phyloP scores from a whole-genome alignment of 2,797 vertebrate genomes.

The Uromys caudimaculatus region DNA sequence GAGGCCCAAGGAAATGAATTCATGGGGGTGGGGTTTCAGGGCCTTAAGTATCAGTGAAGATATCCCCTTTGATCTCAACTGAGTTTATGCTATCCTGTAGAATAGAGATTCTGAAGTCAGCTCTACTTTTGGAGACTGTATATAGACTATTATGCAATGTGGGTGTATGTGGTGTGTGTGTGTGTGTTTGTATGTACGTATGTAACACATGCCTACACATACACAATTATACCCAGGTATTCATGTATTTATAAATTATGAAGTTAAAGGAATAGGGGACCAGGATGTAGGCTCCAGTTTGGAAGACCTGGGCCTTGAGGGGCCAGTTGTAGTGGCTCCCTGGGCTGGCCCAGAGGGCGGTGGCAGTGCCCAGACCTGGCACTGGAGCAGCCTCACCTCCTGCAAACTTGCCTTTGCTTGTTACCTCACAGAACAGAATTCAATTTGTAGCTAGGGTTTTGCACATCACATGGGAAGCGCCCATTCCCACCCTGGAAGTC shows the following conservation, averaged over 20 bases:
- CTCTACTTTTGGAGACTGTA: background rate
- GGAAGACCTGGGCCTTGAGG: background rate
- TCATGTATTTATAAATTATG: background rate
- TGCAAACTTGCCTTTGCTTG: conserved; percentile 35
- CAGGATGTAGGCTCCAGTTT: background rate
- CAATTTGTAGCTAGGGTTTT: conserved; percentile 10
- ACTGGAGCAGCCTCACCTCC: background rate
- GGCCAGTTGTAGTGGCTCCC: background rate
- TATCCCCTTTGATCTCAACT: background rate
- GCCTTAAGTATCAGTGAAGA: background rate
- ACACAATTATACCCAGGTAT: background rate
- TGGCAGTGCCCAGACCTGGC: background rate
- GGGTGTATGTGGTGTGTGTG: background rate
- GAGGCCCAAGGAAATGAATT: conserved; percentile 10
- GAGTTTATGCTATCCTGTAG: background rate
- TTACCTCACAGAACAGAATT: conserved; percentile 45
- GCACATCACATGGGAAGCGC: conserved; percentile 50
- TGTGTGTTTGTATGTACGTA: background rate
- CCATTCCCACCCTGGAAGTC: conserved; percentile 25
- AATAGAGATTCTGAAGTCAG: background rate
- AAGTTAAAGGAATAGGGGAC: background rate
- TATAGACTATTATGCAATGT: background rate
- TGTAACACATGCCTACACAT: background rate
- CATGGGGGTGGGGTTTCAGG: background rate
- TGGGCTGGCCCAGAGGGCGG: background rate